Evolutionary conservation across 2,797 vertebrate genomes (phyloP).

Genomic region (Notoglanidium macrostoma): DNA sequence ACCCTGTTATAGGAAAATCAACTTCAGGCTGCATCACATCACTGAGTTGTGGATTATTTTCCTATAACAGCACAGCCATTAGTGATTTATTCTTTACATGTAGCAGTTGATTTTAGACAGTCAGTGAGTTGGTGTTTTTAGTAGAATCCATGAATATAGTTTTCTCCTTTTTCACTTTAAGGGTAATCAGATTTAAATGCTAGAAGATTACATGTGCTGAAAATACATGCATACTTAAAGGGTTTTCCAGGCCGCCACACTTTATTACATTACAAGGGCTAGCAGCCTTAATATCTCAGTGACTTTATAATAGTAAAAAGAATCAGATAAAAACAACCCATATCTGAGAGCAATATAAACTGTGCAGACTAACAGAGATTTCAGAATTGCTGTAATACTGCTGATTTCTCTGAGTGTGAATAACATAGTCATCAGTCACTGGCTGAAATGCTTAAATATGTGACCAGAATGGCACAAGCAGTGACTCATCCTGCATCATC

Average conservation of each 20-base stretch:
- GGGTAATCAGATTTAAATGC: background rate
- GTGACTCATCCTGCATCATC: slow-evolving; percentile 41
- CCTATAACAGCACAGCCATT: background rate
- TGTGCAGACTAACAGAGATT: background rate
- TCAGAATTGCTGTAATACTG: background rate
- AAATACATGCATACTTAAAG: background rate
- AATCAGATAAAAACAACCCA: background rate
- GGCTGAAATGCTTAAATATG: slow-evolving; percentile 36
- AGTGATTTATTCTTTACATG: background rate
- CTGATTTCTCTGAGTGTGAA: slow-evolving; percentile 18
- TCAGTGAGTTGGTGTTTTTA: background rate
- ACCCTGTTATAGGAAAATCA: background rate
- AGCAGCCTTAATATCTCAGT: background rate
- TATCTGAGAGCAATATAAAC: background rate
- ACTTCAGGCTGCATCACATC: background rate
- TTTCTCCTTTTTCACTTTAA: background rate
- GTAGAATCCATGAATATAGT: background rate
- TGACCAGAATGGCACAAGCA: slow-evolving; percentile 24
- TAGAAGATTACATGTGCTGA: background rate
- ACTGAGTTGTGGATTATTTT: background rate
- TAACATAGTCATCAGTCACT: slow-evolving; percentile 23
- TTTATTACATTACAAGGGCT: background rate
- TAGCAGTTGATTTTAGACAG: background rate
- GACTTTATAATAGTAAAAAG: background rate
- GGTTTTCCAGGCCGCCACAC: background rate